A percentile compares a stretch with the other conserved stretches of the same genome.
Conservation (phyloP, 2,113 vertebrate species). For the Marmota monax region DNA sequence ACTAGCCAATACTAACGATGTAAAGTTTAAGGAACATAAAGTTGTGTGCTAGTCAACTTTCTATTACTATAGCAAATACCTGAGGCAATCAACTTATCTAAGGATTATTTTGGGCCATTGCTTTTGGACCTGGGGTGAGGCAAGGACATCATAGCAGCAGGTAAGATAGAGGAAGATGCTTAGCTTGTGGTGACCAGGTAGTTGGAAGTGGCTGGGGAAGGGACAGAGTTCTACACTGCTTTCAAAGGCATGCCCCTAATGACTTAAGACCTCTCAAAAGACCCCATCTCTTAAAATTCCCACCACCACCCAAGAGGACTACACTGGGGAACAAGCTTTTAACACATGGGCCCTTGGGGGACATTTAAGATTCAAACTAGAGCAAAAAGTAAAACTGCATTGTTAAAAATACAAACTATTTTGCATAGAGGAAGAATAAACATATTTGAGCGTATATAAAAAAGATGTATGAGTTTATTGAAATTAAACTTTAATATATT, state of each 20-base stretch:
- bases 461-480: background rate
- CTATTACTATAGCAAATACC: background rate
- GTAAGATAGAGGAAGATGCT: background rate
- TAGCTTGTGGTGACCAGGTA: background rate
- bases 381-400: background rate
- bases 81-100: background rate
- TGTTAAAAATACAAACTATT: background rate
- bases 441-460: background rate
- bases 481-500: conserved; percentile 54
- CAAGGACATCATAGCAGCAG: background rate
- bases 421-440: conserved; percentile 13
- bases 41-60: background rate
- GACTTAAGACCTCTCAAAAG: background rate
- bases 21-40: conserved; percentile 42
- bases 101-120: background rate
- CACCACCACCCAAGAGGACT: background rate
- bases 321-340: background rate
- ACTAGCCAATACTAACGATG: background rate
- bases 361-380: background rate
- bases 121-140: background rate
- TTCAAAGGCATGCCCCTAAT: background rate
- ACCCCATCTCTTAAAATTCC: background rate
- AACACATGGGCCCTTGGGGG: background rate
- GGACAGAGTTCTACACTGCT: background rate
- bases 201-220: too few relatives aligned